Percentiles rank a stretch among this genome's conserved stretches.
Conservation (phyloP, 2,888 invertebrate genomes). For the Uropetala carovei region DNA sequence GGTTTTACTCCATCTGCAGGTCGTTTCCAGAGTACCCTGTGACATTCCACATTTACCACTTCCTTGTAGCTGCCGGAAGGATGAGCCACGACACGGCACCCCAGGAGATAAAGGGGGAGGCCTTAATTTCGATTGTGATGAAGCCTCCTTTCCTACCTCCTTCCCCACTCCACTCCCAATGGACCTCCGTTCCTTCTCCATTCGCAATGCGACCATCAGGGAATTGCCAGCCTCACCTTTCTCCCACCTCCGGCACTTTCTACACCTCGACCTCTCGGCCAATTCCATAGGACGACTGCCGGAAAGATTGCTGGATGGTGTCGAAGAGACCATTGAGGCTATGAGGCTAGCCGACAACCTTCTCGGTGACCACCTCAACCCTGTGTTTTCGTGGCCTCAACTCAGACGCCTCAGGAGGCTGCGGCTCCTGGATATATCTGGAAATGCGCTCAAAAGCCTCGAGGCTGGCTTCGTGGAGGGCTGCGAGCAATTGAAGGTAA, state of each 20-base stretch:
- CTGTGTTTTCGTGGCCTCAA: constrained; percentile 92
- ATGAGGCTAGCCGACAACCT: constrained; percentile 87
- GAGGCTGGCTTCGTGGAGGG: constrained; percentile 93
- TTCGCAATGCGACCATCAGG: constrained; percentile 12
- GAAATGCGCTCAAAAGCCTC: constrained; percentile 87
- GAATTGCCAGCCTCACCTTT: not conserved
- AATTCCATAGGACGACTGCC: constrained; percentile 88
- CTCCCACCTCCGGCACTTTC: constrained; percentile 76
- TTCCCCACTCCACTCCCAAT: constrained; percentile 9
- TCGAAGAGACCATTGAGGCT: constrained; percentile 82
- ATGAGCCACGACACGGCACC: no score
- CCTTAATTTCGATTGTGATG: not conserved
- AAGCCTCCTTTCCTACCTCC: not conserved
- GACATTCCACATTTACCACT: no score
- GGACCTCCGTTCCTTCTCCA: not conserved
- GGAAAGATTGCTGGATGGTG: constrained; percentile 83
- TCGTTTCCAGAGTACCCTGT: no score
- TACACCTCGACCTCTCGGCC: constrained; percentile 87
- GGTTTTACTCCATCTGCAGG: no score
- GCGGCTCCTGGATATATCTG: constrained; percentile 86
- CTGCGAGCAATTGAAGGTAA: constrained; percentile 85
- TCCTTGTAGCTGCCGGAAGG: no score
- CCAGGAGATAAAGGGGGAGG: no score
- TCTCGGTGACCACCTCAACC: constrained; percentile 93
- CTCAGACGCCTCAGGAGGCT: constrained; percentile 86